A percentile compares a stretch with the other conserved stretches of the same genome.
phyloP scores from a whole-genome alignment of 2,113 vertebrate species.

The Barnardius zonarius region DNA sequence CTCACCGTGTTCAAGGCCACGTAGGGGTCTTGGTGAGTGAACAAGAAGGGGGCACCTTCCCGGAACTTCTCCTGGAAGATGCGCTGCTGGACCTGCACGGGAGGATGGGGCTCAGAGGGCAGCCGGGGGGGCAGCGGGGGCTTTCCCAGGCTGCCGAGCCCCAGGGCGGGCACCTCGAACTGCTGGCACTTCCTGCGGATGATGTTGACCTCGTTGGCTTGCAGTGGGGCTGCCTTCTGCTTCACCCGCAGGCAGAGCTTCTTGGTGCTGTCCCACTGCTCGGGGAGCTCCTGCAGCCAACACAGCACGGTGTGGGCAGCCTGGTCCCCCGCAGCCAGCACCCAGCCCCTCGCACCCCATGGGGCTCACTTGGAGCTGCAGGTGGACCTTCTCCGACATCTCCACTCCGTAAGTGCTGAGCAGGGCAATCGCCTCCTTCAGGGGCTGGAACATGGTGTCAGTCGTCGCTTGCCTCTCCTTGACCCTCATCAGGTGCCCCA shows the following conservation, averaged over 20 bases:
- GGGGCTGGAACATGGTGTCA: conserved; percentile 72
- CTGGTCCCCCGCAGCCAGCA: accelerated
- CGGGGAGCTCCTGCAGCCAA: conserved; percentile 69
- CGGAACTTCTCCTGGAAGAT: conserved; percentile 73
- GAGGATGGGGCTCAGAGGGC: background rate
- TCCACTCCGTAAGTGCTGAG: conserved; percentile 72
- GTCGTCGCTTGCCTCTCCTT: conserved; percentile 67
- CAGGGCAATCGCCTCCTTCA: conserved; percentile 72
- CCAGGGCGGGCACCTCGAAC: conserved; percentile 61
- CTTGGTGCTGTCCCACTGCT: conserved; percentile 76
- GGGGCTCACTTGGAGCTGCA: conserved; percentile 63
- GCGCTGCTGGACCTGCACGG: conserved; percentile 58
- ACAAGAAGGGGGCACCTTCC: conserved; percentile 65
- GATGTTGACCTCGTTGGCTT: conserved; percentile 67
- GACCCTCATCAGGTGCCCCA: conserved; percentile 71
- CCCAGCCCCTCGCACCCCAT: accelerated
- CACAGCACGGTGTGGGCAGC: accelerated
- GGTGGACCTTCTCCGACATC: conserved; percentile 68
- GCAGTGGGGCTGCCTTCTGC: conserved; percentile 69
- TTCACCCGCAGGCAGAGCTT: conserved; percentile 69
- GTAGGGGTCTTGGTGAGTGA: conserved; percentile 59
- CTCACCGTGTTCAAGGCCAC: conserved; percentile 68
- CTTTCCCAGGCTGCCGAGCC: accelerated
- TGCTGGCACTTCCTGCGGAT: conserved; percentile 72
- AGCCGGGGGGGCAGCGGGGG: accelerated